These are phyloP conservation scores for Lontra canadensis DNA, from an alignment of 2,113 vertebrate species.

Conservation along the genomic window DNA sequence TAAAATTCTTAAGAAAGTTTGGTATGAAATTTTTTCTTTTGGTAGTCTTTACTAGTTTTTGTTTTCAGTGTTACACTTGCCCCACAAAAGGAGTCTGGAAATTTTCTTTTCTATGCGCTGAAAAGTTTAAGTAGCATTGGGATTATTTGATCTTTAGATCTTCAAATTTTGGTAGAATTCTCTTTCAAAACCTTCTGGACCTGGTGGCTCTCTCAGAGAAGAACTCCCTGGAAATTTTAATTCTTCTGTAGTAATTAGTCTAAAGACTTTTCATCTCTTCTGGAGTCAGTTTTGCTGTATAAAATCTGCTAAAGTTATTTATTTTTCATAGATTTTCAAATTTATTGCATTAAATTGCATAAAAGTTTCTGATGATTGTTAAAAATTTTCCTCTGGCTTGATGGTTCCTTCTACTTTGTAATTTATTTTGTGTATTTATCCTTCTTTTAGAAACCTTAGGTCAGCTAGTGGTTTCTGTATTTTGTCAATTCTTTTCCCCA, in stretches of 20 bases:
- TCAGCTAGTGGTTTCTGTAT: background rate
- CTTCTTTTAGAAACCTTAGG: background rate
- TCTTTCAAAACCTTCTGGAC: background rate
- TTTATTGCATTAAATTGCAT: background rate
- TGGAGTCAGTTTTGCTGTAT: background rate
- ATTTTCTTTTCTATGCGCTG: background rate
- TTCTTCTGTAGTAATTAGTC: background rate
- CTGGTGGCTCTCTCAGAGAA: background rate
- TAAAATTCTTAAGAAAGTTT: background rate
- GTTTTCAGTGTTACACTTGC: background rate
- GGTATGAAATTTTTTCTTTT: background rate
- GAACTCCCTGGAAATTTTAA: background rate
- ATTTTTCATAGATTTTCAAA: background rate
- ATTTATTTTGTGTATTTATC: constrained; percentile 14
- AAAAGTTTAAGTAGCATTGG: background rate
- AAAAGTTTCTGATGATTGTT: background rate
- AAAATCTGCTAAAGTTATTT: background rate
- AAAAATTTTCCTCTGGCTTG: background rate
- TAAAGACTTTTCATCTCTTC: background rate
- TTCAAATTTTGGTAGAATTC: background rate
- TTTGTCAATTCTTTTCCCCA: background rate
- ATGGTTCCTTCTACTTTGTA: constrained; percentile 8
- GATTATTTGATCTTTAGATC: background rate
- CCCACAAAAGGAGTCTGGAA: background rate
- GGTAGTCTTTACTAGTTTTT: background rate